Evolutionary conservation across 2,888 invertebrate species (phyloP), one percentile per base, ranked within the genome.

Genomic region (Griposia aprilina): DNA sequence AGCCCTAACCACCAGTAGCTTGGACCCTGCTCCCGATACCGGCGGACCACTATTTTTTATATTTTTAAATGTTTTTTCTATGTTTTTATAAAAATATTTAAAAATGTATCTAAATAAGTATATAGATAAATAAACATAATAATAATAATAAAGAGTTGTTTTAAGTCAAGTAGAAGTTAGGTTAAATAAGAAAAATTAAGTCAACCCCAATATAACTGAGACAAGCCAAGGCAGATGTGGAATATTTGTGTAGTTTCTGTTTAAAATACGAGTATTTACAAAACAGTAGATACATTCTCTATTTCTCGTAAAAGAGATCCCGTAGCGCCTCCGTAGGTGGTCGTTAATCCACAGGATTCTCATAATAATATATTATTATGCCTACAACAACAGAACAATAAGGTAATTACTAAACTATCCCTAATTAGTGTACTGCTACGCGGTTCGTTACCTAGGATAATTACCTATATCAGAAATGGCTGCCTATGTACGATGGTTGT

Each of bases 361-460:
- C 30, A 59, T 79, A 36, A 79, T 74, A n/a, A 81, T 82, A 55
- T 20, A 70, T 62, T 60, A 70, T 78, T 60, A 50, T 11, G 23
- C 7, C 52, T 52, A 69, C 48, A n/a, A n/a, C n/a, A n/a, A n/a
- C n/a, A 36, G 67, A 48, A 86, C 73, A 86, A 76, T 74, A 41
- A 4, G 69, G 57, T 66, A 26, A 73, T 85, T 81, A 76, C 26
- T 36, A 20, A 66, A 72, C 57, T 52, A 69, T 70, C 55, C 36
- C 30, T 73, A 80, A 85, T 74, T 85, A 69, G 45, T 50, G 30
- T n/a, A 45, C n/a, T 15, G 26, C 67, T 69, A 50, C 50, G 15
- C 62, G 70, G 48, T 73, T 65, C 67, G 36, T 85, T 81, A 81
- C 36, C 48, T 45, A 23, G 1, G 52, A 57, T 74, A 66, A 78